Conservation (phyloP, 1,140 invertebrate genomes). For the Pomacea maculata region DNA sequence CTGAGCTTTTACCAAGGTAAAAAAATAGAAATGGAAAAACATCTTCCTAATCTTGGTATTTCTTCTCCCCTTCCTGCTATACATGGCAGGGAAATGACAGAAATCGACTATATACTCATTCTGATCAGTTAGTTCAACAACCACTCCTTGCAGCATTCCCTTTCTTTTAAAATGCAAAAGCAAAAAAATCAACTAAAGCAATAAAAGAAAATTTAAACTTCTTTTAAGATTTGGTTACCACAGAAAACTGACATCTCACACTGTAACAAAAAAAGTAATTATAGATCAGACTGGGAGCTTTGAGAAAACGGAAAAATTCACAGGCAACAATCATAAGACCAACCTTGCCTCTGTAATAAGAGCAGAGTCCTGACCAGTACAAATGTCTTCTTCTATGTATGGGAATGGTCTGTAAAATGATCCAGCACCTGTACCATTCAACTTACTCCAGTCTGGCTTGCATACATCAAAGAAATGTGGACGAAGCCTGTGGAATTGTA, state of each 20-base stretch:
- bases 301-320: conserved; percentile 16
- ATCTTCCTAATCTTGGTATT: no score
- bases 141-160: conserved; percentile 26
- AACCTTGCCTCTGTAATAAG: conserved; percentile 39
- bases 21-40: conserved; percentile 12
- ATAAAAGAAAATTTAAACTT: background rate
- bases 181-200: conserved; percentile 16
- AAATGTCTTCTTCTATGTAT: conserved; percentile 40
- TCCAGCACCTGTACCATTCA: conserved; percentile 8
- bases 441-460: conserved; percentile 35
- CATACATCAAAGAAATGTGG: conserved; percentile 87
- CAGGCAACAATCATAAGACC: background rate
- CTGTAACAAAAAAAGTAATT: background rate
- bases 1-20: background rate
- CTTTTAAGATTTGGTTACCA: background rate
- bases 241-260: background rate
- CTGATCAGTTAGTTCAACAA: conserved; percentile 28
- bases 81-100: conserved; percentile 7
- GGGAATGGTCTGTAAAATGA: background rate
- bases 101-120: conserved; percentile 31
- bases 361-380: conserved; percentile 24
- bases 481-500: conserved; percentile 72
- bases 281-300: background rate
- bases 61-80: no score
- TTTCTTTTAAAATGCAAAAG: conserved; percentile 25